Evolutionary conservation across 2,888 invertebrate genomes (phyloP).

Genomic region (Pristionchus exspectatus): DNA sequence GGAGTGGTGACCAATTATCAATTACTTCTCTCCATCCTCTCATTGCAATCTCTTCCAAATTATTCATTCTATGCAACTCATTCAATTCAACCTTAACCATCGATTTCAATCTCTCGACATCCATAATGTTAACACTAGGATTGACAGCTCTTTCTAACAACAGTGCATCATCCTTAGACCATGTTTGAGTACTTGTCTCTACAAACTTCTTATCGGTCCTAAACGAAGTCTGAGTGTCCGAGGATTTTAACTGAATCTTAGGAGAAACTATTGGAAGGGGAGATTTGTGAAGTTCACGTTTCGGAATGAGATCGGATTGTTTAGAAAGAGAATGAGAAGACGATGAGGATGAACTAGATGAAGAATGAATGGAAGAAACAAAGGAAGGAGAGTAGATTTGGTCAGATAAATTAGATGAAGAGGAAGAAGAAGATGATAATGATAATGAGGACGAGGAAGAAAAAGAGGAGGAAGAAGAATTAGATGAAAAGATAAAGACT

Average conservation of each 20-base stretch:
- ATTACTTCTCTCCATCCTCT: slow-evolving; percentile 34
- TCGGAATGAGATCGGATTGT: neutral
- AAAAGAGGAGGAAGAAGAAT: neutral
- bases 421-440: slow-evolving; percentile 22
- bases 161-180: neutral
- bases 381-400: neutral
- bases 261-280: neutral
- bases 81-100: neutral
- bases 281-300: neutral
- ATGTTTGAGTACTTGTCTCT: slow-evolving; percentile 16
- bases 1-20: neutral
- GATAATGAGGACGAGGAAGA: neutral
- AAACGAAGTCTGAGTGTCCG: neutral
- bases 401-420: neutral
- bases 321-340: slow-evolving; percentile 3
- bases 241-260: neutral
- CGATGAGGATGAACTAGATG: neutral
- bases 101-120: slow-evolving; percentile 27
- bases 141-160: neutral
- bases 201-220: neutral
- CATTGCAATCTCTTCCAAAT: neutral
- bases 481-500: neutral
- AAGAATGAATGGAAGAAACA: neutral
- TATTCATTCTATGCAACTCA: slow-evolving; percentile 14
- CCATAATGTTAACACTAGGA: neutral